phyloP scores from a whole-genome alignment of 2,888 invertebrate genomes.

The Pseudoips prasinana region DNA sequence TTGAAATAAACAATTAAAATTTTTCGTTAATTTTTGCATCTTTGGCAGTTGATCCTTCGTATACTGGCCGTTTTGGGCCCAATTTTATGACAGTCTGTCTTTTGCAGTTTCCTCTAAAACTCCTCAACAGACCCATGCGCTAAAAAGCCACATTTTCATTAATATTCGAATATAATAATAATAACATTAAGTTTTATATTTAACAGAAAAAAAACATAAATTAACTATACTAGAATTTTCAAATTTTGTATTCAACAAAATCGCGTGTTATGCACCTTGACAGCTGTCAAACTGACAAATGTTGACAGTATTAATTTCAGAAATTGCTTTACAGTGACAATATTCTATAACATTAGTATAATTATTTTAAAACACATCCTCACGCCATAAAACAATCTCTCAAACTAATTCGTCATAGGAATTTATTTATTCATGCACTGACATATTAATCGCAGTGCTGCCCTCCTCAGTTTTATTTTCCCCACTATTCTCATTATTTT shows the following conservation, averaged over 20 bases:
- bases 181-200: slow-evolving; percentile 27
- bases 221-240: slow-evolving; percentile 27
- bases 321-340: too few species aligned
- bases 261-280: slow-evolving; percentile 27
- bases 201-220: slow-evolving; percentile 24
- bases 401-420: background rate
- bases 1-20: slow-evolving; percentile 10
- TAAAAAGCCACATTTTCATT: too few species aligned
- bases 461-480: slow-evolving; percentile 36
- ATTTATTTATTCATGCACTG: slow-evolving; percentile 51
- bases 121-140: too few species aligned
- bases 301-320: background rate
- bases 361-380: background rate
- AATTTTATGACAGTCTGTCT: slow-evolving; percentile 15
- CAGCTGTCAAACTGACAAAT: slow-evolving; percentile 14
- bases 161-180: background rate
- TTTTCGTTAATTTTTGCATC: slow-evolving; percentile 44
- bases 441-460: slow-evolving; percentile 60
- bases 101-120: too few species aligned
- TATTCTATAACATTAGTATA: too few species aligned
- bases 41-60: slow-evolving; percentile 53
- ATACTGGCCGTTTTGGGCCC: slow-evolving; percentile 36
- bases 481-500: slow-evolving; percentile 29
- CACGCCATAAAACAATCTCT: too few species aligned
- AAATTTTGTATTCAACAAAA: slow-evolving; percentile 22